Percentiles rank a stretch among this genome's conserved stretches.
phyloP scores from a whole-genome alignment of 1,140 invertebrate genomes.

The Charaxes varanes region DNA sequence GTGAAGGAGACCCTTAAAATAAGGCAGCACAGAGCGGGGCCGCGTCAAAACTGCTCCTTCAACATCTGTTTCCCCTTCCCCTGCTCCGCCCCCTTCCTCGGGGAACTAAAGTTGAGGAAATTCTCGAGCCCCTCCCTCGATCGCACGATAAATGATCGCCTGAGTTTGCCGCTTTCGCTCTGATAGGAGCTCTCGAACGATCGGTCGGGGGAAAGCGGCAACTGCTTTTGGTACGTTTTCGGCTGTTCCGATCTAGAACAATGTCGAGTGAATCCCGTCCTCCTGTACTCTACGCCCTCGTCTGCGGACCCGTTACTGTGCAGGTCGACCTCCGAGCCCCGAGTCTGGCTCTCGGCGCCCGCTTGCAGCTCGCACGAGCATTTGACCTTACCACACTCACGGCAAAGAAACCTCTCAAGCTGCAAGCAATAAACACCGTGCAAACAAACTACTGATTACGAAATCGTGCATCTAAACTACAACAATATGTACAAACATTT shows the following conservation, averaged over 20 bases:
- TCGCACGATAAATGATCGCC: conserved; percentile 59
- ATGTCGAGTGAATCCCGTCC: conserved; percentile 28
- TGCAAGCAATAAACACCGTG: conserved; percentile 74
- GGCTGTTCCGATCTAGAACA: conserved; percentile 37
- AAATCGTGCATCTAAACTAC: conserved; percentile 51
- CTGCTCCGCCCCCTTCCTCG: conserved; percentile 42
- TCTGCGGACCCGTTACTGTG: conserved; percentile 15
- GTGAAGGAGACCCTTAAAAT: too few species aligned
- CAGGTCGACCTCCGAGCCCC: neutral
- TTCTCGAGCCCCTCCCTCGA: conserved; percentile 62
- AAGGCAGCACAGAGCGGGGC: too few species aligned
- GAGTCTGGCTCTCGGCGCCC: too few species aligned
- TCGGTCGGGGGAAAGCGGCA: conserved; percentile 33
- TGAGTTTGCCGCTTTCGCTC: conserved; percentile 48
- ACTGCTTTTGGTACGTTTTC: conserved; percentile 23
- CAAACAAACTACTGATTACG: conserved; percentile 63
- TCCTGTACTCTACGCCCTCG: conserved; percentile 41
- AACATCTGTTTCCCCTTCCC: conserved; percentile 42
- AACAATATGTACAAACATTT: too few species aligned
- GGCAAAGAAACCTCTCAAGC: conserved; percentile 77
- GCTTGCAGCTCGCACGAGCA: conserved; percentile 63
- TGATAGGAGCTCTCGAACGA: conserved; percentile 39
- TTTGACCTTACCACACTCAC: conserved; percentile 76
- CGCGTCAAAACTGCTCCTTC: conserved; percentile 20
- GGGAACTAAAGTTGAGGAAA: conserved; percentile 46